Evolutionary conservation across 2,113 vertebrate genomes (phyloP).

Genomic region (Eubucco bourcierii): DNA sequence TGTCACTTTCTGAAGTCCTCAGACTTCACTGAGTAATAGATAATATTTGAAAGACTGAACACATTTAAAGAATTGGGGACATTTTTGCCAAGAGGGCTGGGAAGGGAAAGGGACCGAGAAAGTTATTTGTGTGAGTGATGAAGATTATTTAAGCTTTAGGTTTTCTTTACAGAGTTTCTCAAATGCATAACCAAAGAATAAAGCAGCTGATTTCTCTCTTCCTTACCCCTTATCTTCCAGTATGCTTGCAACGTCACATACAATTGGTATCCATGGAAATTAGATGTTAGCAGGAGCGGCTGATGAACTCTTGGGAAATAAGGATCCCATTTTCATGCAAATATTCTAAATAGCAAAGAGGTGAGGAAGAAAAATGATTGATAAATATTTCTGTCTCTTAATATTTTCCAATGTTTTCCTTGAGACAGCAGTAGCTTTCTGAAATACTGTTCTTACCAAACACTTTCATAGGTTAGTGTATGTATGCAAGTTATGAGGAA

Average conservation of each 20-base stretch:
- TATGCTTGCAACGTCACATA: slow-evolving; percentile 6
- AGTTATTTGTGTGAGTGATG: not conserved
- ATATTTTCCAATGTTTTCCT: slow-evolving; percentile 39
- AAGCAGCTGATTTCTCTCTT: not conserved
- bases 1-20: not conserved
- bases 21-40: not conserved
- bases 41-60: not conserved
- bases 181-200: slow-evolving; percentile 24
- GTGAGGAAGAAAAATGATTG: slow-evolving; percentile 45
- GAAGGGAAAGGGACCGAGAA: not conserved
- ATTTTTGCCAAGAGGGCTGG: not conserved
- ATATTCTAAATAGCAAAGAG: slow-evolving; percentile 58
- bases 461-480: not conserved
- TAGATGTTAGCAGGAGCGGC: slow-evolving; percentile 25
- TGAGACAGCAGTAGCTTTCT: slow-evolving; percentile 28
- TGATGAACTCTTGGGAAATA: slow-evolving; percentile 65
- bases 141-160: not conserved
- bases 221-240: not conserved
- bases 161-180: slow-evolving; percentile 18
- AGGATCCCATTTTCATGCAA: slow-evolving; percentile 63
- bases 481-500: not conserved
- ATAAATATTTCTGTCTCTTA: slow-evolving; percentile 50
- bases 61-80: not conserved
- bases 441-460: slow-evolving; percentile 12
- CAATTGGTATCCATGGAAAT: slow-evolving; percentile 62